Conservation (phyloP, 2,888 invertebrate species). For the Nemurella pictetii region DNA sequence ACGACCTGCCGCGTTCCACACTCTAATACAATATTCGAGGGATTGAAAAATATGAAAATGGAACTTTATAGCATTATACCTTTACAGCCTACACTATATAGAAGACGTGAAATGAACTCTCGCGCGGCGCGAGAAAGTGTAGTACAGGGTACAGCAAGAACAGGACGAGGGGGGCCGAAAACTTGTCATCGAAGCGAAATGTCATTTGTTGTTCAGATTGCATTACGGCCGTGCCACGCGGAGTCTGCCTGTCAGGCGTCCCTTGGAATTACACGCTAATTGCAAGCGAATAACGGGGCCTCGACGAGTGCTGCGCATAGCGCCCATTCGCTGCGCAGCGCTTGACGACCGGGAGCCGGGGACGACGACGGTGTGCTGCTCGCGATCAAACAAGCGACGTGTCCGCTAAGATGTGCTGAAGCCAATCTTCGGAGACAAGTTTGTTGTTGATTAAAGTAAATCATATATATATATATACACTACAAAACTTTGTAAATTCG, state of each 20-base stretch:
- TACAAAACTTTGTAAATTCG: too few relatives aligned
- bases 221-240: not conserved
- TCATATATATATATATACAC: too few relatives aligned
- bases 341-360: too few relatives aligned
- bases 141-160: too few relatives aligned
- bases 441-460: not conserved
- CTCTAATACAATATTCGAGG: not conserved
- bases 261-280: not conserved
- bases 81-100: too few relatives aligned
- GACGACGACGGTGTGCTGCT: too few relatives aligned
- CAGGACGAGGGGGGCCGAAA: too few relatives aligned
- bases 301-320: not conserved
- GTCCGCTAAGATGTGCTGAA: not conserved
- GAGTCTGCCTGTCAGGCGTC: not conserved
- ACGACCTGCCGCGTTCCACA: not conserved
- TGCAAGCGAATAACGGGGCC: not conserved
- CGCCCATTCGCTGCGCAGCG: not conserved
- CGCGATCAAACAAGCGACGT: too few relatives aligned
- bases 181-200: not conserved
- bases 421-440: not conserved
- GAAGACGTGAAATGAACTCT: too few relatives aligned
- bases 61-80: too few relatives aligned
- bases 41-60: not conserved
- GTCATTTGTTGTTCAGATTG: not conserved
- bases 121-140: too few relatives aligned